These are phyloP conservation scores for Oxyura jamaicensis DNA, from an alignment of 2,113 vertebrate species.

Conservation along the genomic window DNA sequence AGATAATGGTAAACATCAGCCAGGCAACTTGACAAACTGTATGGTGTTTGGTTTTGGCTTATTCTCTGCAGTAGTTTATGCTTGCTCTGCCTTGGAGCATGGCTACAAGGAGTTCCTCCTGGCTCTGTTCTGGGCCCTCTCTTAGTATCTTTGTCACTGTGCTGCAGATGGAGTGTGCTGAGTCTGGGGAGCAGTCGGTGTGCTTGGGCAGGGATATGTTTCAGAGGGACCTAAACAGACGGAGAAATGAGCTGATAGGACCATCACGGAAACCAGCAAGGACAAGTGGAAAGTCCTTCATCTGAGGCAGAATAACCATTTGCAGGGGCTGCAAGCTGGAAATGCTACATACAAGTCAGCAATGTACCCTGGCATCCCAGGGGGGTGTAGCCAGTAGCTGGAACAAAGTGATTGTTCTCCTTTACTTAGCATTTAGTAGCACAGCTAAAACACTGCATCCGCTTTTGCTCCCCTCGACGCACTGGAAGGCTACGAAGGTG, in stretches of 20 bases:
- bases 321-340: neutral
- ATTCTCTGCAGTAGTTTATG: neutral
- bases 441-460: neutral
- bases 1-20: neutral
- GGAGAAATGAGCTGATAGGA: neutral
- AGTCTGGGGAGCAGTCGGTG: neutral
- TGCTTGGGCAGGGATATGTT: neutral
- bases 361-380: neutral
- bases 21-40: neutral
- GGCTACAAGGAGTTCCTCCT: neutral
- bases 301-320: neutral
- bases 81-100: neutral
- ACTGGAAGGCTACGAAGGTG: neutral
- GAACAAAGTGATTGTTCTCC: neutral
- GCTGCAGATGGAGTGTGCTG: neutral
- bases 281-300: neutral
- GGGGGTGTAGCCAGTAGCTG: neutral
- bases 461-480: neutral
- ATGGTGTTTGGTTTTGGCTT: neutral
- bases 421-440: slow-evolving; percentile 13
- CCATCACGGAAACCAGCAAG: neutral
- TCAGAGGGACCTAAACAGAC: neutral
- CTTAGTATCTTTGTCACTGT: neutral
- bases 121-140: neutral
- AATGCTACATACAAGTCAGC: neutral